Evolutionary conservation across 1,140 invertebrate species (phyloP).

Genomic region (Pollicipes pollicipes): DNA sequence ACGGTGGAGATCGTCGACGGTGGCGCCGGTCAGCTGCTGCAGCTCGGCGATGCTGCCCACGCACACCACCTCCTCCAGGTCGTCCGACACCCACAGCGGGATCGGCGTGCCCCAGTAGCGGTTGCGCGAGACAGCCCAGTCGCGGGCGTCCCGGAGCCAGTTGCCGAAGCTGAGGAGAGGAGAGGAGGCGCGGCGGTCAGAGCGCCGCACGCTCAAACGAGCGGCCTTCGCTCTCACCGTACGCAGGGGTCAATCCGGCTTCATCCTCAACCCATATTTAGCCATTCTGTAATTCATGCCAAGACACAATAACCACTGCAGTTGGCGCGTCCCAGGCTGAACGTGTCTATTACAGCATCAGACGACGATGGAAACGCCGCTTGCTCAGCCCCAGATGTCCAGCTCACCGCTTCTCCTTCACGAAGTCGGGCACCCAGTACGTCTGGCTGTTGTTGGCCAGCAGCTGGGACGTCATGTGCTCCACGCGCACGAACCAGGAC

Average conservation of each 20-base stretch:
- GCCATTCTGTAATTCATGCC: no score
- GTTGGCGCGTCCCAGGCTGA: no score
- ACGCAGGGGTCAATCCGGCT: no score
- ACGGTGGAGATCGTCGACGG: slow-evolving; percentile 80
- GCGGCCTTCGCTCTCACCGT: no score
- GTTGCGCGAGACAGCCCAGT: slow-evolving; percentile 95
- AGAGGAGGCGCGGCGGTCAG: no score
- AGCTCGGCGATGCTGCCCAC: slow-evolving; percentile 87
- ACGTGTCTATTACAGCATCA: no score
- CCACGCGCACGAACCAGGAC: slow-evolving; percentile 95
- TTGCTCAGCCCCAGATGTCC: no score
- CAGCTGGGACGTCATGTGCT: slow-evolving; percentile 66
- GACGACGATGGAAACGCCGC: no score
- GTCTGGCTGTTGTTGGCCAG: slow-evolving; percentile 63
- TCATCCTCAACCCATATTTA: no score
- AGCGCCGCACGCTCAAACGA: no score
- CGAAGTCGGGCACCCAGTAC: slow-evolving; percentile 97
- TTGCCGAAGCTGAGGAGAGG: slow-evolving; percentile 56
- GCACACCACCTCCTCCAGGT: slow-evolving; percentile 83
- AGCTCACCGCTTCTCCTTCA: slow-evolving; percentile 72
- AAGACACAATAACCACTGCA: no score
- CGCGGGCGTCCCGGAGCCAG: slow-evolving; percentile 89
- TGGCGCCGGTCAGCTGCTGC: slow-evolving; percentile 55
- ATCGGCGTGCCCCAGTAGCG: slow-evolving; percentile 99
- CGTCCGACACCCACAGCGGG: slow-evolving; percentile 89